phyloP scores from a whole-genome alignment of 1,140 invertebrate genomes.

The Yoshiicerus persimilis region DNA sequence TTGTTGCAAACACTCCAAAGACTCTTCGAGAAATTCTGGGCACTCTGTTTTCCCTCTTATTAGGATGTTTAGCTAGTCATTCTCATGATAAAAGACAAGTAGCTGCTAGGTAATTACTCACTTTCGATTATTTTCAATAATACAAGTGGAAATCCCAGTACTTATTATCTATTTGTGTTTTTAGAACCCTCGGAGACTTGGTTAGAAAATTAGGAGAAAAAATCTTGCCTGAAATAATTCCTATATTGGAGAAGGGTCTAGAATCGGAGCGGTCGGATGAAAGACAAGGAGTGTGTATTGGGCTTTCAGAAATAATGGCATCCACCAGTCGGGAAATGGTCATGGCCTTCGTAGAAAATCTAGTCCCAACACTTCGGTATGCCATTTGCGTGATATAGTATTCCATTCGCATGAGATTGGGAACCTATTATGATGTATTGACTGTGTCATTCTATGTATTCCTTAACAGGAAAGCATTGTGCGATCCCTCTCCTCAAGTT shows the following conservation, averaged over 20 bases:
- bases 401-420: too few species aligned
- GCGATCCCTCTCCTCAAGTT: constrained; percentile 90
- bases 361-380: constrained; percentile 90
- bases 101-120: constrained; percentile 51
- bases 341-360: constrained; percentile 86
- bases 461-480: constrained; percentile 69
- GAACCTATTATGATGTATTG: too few species aligned
- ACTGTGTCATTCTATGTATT: too few species aligned
- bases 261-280: constrained; percentile 89
- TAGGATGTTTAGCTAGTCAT: constrained; percentile 91
- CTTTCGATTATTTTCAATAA: background rate
- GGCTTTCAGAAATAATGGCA: constrained; percentile 95
- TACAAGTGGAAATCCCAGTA: background rate
- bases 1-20: constrained; percentile 93
- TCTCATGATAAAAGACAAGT: constrained; percentile 92
- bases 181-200: constrained; percentile 92
- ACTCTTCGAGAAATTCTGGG: constrained; percentile 96
- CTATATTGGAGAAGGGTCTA: constrained; percentile 90
- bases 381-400: too few species aligned
- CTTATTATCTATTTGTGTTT: background rate
- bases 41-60: constrained; percentile 84
- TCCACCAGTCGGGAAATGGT: constrained; percentile 95
- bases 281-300: constrained; percentile 96
- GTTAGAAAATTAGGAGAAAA: constrained; percentile 97
- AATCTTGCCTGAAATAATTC: constrained; percentile 96